Evolutionary conservation across 2,113 vertebrate genomes (phyloP).

Genomic region (Monopterus albus): DNA sequence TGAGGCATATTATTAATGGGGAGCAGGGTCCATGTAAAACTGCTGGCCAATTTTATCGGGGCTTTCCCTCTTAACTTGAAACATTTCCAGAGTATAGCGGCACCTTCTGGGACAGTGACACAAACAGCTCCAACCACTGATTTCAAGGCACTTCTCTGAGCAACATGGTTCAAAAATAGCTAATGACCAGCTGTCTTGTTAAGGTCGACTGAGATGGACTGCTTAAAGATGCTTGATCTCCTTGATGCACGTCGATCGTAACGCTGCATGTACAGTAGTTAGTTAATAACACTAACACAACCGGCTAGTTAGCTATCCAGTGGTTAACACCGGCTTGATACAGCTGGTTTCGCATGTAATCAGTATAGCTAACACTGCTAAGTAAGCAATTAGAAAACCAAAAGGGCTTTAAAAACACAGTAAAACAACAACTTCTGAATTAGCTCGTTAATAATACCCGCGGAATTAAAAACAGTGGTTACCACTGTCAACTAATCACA

Average conservation of each 20-base stretch:
- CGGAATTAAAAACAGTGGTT: background rate
- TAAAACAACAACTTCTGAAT: background rate
- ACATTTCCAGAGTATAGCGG: background rate
- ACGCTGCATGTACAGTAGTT: no score
- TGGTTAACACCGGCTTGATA: background rate
- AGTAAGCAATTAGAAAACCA: background rate
- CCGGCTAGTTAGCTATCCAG: conserved; percentile 1
- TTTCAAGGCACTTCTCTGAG: no score
- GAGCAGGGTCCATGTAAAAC: background rate
- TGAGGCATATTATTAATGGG: background rate
- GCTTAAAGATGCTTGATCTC: no score
- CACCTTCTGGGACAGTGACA: background rate
- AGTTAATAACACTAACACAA: no score
- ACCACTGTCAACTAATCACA: background rate
- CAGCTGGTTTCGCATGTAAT: background rate
- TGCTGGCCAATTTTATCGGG: background rate
- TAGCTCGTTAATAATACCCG: no score
- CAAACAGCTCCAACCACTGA: no score
- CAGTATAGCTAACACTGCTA: background rate
- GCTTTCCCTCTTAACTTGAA: background rate
- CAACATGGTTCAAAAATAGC: no score
- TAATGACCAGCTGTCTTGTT: no score
- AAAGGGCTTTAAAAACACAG: background rate
- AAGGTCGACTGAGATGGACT: no score
- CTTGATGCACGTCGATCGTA: no score